Evolutionary conservation across 1,140 invertebrate genomes (phyloP), one percentile per base, ranked within the genome.

Genomic region (Orius insidiosus): DNA sequence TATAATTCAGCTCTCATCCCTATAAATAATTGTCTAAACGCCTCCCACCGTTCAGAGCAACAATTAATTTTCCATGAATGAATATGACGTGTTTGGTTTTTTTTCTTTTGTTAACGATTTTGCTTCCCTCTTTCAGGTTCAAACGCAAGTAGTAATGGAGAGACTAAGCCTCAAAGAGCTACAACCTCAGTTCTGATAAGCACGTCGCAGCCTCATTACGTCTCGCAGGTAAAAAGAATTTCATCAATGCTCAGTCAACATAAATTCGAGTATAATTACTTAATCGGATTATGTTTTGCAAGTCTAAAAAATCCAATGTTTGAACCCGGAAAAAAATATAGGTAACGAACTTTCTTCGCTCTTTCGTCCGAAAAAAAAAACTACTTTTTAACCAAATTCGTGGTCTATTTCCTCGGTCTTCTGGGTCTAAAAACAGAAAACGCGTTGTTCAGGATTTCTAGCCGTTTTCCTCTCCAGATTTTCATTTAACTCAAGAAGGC

Each of bases 61-160:
- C 14, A 15, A 11, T 15, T 36, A 36, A 11, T 36, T n/a, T 3
- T 36, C 3, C 14, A 10, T 3, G n/a, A n/a, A 36, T 3, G n/a
- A 4, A 15, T 5, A 15, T 3, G 3, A 36, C 35, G 35, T 36
- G 9, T 36, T 36, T 36, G n/a, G n/a, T 11, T 15, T 36, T 15
- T 36, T n/a, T 11, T 13, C 9, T 40, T 15, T 40, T 16, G 11
- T 40, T 40, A 4, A n/a, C n/a, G n/a, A n/a, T n/a, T n/a, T n/a
- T n/a, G n/a, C n/a, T n/a, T n/a, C n/a, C n/a, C n/a, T n/a, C 11
- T 31, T 31, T n/a, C 5, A 43, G 41, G 41, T 43, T n/a, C 41
- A n/a, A 32, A 43, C 41, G 2, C 41, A 43, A 32, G 24, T 43
- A n/a, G 30, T 43, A 18, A 43, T 43, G 41, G 41, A 32, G 41